Base-by-base conservation (phyloP, 2,797 vertebrate species). In the Cuculus canorus region DNA sequence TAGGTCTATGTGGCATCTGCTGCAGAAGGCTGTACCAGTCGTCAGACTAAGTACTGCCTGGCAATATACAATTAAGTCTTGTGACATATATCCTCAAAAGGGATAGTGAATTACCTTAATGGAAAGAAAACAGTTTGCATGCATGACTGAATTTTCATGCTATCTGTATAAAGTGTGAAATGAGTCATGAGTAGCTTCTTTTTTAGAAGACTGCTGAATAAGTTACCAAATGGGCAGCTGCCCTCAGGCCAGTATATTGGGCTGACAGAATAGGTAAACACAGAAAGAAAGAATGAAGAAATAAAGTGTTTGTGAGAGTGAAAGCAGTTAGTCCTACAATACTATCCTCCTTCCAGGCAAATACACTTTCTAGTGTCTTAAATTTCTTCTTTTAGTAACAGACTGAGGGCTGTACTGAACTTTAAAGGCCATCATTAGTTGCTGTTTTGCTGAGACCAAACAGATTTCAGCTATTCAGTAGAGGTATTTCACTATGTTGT, bases 91-190 rank as follows among this genome's bases (percentile, higher is more conserved):
- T 47, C 59, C 63, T 82, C 19, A 9, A 39, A 88, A 92, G 61
- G n/a, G 33, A 53, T 78, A 73, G 72, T 43, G 39, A 37, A 75
- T 92, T 94, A 86, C 52, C 54, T 95, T 77, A 92, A 81, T 59
- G 71, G 89, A 92, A 83, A 95, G 73, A 85, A 93, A 95, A 83
- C 73, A 15, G n/a, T 83, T 93, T 93, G 92, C 72, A 72, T 92
- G 92, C 53, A 43, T 56, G 91, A 90, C 37, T 75, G 79, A 89
- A 83, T 47, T 77, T 71, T 66, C 70, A 41, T 86, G 64, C 37
- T 94, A 61, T 75, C 86, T 92, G 57, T 72, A 69, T 43, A 84
- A 82, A 88, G 68, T 70, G 68, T 81, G 89, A 94, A 93, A 89
- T 70, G 57, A 92, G 28, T 85, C 66, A 65, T 19, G 48, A 57